These are phyloP conservation scores for Neuroscelio doddi DNA, from an alignment of 2,888 invertebrate species.

Conservation along the genomic window DNA sequence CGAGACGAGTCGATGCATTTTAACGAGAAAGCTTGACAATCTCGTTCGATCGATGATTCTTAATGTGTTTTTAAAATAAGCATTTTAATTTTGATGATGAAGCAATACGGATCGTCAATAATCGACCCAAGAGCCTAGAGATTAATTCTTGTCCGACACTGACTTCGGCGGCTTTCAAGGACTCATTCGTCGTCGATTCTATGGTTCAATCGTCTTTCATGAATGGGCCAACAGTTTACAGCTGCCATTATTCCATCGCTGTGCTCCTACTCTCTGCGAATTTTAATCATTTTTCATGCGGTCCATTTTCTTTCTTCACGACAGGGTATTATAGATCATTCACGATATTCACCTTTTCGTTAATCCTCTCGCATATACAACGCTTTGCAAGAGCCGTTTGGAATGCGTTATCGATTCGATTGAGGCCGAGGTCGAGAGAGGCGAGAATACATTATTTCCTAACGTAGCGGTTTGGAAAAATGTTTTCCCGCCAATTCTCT, in stretches of 20 bases:
- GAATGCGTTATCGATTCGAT: constrained; percentile 53
- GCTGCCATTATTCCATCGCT: constrained; percentile 3
- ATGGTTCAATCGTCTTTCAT: constrained; percentile 1
- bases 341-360: constrained; percentile 3
- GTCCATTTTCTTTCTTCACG: neutral
- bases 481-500: constrained; percentile 12
- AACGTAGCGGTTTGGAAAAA: constrained; percentile 30
- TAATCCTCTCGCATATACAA: constrained; percentile 17
- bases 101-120: neutral
- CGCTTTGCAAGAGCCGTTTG: constrained; percentile 19
- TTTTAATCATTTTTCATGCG: constrained; percentile 9
- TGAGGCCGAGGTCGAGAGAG: constrained; percentile 22
- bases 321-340: neutral
- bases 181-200: neutral
- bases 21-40: constrained; percentile 7
- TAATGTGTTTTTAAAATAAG: no score
- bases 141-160: neutral
- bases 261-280: neutral
- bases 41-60: neutral
- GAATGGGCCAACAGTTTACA: constrained; percentile 3
- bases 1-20: constrained; percentile 27
- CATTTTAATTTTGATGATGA: neutral
- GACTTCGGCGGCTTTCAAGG: neutral
- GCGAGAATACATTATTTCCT: constrained; percentile 40
- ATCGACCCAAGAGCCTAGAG: neutral